A percentile compares a stretch with the other conserved stretches of the same genome.
These are phyloP conservation scores for Mesoclemmys tuberculata DNA, from an alignment of 2,113 vertebrate species.

Conservation along the genomic window DNA sequence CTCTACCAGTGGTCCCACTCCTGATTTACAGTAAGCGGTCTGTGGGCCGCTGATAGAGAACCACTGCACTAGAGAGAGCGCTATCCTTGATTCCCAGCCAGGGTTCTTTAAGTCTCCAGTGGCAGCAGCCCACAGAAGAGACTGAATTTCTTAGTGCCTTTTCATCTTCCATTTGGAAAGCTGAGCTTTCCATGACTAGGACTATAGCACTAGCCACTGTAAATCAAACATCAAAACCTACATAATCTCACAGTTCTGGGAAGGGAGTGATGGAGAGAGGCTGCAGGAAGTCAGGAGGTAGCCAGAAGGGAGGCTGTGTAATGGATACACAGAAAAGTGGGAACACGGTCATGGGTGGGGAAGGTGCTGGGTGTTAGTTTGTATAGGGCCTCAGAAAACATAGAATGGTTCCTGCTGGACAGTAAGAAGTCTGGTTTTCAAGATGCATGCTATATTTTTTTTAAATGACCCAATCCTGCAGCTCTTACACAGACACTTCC, in stretches of 20 bases:
- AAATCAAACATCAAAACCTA: not conserved
- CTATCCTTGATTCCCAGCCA: too few species aligned
- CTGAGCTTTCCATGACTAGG: rapidly evolving
- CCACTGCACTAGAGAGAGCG: not conserved
- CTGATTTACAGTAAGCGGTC: rapidly evolving
- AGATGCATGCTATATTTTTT: too few species aligned
- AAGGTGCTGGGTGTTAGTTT: too few species aligned
- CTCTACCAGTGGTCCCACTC: rapidly evolving
- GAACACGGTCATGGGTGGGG: too few species aligned
- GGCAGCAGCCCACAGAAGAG: too few species aligned
- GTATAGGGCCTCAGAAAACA: too few species aligned
- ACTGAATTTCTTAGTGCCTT: rapidly evolving
- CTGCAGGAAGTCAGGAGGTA: not conserved
- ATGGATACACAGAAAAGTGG: not conserved
- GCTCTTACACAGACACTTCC: not conserved
- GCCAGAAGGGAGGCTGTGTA: not conserved
- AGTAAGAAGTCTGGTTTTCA: too few species aligned
- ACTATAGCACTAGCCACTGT: not conserved
- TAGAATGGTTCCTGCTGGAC: too few species aligned
- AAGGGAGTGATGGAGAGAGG: not conserved
- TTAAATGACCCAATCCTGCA: not conserved
- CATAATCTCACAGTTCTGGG: too few species aligned
- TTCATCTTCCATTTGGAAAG: rapidly evolving
- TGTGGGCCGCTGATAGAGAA: too few species aligned
- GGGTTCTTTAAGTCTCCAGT: rapidly evolving